A percentile compares a stretch with the other conserved stretches of the same genome.
Evolutionary conservation across 2,797 vertebrate species (phyloP).

Genomic region (Periparus ater): DNA sequence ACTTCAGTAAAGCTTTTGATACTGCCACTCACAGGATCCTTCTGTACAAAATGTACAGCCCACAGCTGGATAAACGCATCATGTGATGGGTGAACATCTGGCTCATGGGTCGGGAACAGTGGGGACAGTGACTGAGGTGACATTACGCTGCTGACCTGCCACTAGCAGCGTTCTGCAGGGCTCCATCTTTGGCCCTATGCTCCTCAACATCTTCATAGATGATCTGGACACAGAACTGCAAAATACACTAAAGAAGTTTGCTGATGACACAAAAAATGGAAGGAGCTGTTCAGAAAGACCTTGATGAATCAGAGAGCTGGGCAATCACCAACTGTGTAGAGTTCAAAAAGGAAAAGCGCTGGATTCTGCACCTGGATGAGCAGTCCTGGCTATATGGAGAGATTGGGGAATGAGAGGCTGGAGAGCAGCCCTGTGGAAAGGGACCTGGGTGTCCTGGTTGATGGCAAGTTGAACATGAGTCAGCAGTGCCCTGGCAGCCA

Average conservation of each 20-base stretch:
- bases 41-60: background rate
- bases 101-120: rapidly evolving
- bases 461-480: rapidly evolving
- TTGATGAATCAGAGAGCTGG: too few species aligned
- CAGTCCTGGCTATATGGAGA: rapidly evolving
- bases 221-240: background rate
- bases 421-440: background rate
- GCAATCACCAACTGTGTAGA: rapidly evolving
- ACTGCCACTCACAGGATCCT: background rate
- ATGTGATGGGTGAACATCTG: background rate
- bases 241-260: background rate
- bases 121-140: too few species aligned
- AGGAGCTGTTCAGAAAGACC: background rate
- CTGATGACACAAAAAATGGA: too few species aligned
- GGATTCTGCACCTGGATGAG: too few species aligned
- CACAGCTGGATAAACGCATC: background rate
- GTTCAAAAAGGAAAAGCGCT: background rate
- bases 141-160: background rate
- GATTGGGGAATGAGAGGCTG: background rate
- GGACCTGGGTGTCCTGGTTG: rapidly evolving
- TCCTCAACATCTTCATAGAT: background rate
- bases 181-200: background rate
- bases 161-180: background rate
- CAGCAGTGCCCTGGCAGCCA: background rate
- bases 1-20: background rate